Base-by-base conservation (phyloP, 2,797 vertebrate species). In the Syndactyla subalaris region DNA sequence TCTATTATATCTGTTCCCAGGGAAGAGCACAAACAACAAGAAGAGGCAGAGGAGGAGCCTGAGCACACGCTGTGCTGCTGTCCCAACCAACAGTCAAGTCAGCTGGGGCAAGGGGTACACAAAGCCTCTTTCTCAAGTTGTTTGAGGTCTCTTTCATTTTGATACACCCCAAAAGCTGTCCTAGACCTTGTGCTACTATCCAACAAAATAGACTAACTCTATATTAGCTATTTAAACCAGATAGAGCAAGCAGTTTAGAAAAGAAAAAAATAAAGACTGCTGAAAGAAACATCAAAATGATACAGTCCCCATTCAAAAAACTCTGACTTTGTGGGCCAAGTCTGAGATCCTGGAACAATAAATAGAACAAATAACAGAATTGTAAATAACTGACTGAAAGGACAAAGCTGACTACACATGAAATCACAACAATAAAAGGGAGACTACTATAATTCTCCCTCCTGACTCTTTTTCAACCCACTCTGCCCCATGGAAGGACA, bases 371-470 rank as follows among this genome's bases (percentile, higher is more conserved):
- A 93, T 49, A 93, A 34, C 49, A 89, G 58, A 83, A 58, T 18
- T 85, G 65, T 93, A 92, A 94, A 74, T 83, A 89, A 66, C 81
- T 83, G 62, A n/a, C 61, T 74, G 68, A 78, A 88, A 72, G 41
- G n/a, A 89, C 84, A 89, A 95, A 93, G 78, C 75, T 80, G 72
- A 58, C 89, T 85, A 39, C 87, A 83, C 87, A 79, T 68, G 89
- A 92, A 87, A 79, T 71, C 67, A 77, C 38, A 55, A 11, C 45
- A 89, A 61, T 41, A 67, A 77, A 92, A 89, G 34, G 34, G 46
- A 83, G 27, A 27, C 78, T 71, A 22, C 21, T 23, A 38, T 92
- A 92, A 92, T 65, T 96, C 78, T 96, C 91, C 18, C 29, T 63
- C 4, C 57, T 82, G 63, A 63, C 77, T 93, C 52, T 62, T 80